Conservation (phyloP, 2,888 invertebrate genomes). For the Xestia xanthographa region DNA sequence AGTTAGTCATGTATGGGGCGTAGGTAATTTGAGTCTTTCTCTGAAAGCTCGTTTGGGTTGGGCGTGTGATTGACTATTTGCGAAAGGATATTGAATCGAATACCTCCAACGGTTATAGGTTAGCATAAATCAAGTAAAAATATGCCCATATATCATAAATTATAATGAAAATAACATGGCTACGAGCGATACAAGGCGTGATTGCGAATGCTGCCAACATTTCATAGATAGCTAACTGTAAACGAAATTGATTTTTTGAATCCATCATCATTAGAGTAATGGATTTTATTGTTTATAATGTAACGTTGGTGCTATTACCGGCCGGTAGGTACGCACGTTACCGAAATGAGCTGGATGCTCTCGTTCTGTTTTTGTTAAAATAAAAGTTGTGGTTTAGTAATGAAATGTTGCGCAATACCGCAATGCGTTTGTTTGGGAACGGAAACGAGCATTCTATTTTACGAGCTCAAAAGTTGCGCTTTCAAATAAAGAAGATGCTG, state of each 20-base stretch:
- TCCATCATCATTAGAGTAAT: conserved; percentile 84
- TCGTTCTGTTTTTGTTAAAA: conserved; percentile 82
- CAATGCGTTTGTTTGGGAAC: conserved; percentile 75
- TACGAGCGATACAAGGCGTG: conserved; percentile 62
- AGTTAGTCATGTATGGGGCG: conserved; percentile 14
- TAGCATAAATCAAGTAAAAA: conserved; percentile 45
- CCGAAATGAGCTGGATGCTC: conserved; percentile 78
- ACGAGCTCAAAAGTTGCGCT: conserved; percentile 77
- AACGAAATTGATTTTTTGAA: conserved; percentile 85
- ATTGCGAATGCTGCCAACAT: conserved; percentile 75
- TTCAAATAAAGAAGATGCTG: conserved; percentile 77
- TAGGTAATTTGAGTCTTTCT: conserved; percentile 23
- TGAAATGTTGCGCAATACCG: conserved; percentile 79
- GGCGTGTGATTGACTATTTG: conserved; percentile 31
- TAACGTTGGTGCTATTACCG: conserved; percentile 81
- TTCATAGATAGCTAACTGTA: conserved; percentile 81
- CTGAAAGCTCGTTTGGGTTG: conserved; percentile 24
- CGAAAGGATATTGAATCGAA: conserved; percentile 48
- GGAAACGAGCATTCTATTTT: conserved; percentile 81
- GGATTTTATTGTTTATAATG: conserved; percentile 85
- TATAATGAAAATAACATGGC: conserved; percentile 42
- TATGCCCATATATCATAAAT: conserved; percentile 43
- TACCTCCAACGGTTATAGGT: conserved; percentile 17
- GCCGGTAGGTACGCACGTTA: conserved; percentile 81
- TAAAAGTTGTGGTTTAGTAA: conserved; percentile 79